phyloP scores from a whole-genome alignment of 2,888 invertebrate genomes.

The Onchidella celtica region DNA sequence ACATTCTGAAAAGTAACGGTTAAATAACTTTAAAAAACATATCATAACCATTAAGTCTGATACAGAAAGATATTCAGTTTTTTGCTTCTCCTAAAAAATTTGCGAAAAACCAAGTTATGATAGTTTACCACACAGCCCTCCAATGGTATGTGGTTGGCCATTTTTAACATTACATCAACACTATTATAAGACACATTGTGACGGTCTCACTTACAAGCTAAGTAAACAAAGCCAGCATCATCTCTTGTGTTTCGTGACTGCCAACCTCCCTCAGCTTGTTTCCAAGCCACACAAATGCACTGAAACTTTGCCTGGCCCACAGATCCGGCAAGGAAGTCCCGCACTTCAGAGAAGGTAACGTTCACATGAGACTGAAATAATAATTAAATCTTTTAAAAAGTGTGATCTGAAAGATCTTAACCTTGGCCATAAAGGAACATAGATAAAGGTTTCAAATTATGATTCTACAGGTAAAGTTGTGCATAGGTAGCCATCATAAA shows the following conservation, averaged over 20 bases:
- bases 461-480: neutral
- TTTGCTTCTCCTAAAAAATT: too few relatives aligned
- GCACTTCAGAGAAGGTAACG: slow-evolving; percentile 8
- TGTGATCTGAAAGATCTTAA: too few relatives aligned
- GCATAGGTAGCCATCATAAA: too few relatives aligned
- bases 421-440: neutral
- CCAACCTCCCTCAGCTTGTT: neutral
- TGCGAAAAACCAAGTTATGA: too few relatives aligned
- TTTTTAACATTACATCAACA: too few relatives aligned
- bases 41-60: too few relatives aligned
- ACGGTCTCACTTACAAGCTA: slow-evolving; percentile 37
- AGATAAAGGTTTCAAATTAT: neutral
- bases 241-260: neutral
- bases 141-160: too few relatives aligned
- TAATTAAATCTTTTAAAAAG: neutral
- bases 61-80: too few relatives aligned
- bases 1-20: too few relatives aligned
- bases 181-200: too few relatives aligned
- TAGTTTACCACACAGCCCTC: too few relatives aligned
- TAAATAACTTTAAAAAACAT: too few relatives aligned
- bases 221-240: neutral
- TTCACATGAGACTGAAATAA: slow-evolving; percentile 21
- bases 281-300: slow-evolving; percentile 33
- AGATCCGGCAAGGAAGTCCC: neutral
- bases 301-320: neutral